Evolutionary conservation across 2,113 vertebrate genomes (phyloP).

Genomic region (Lepus europaeus): DNA sequence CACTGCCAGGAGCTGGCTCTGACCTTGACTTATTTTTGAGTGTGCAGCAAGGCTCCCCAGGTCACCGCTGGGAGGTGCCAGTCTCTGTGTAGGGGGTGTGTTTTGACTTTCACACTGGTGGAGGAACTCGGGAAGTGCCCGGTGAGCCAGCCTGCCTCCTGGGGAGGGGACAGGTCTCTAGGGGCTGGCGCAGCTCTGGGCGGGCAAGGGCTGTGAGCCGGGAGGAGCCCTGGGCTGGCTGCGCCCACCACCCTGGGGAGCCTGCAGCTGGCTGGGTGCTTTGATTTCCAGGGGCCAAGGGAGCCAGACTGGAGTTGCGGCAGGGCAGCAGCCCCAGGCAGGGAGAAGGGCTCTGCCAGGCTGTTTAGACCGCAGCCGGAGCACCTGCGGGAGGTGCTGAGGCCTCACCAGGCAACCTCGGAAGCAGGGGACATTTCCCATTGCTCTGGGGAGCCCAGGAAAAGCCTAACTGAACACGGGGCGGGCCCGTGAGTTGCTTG

Average conservation of each 20-base stretch:
- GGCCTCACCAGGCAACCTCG: constrained; percentile 65
- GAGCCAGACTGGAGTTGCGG: background rate
- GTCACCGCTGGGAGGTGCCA: background rate
- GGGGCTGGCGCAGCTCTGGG: too few relatives aligned
- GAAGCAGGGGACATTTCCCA: background rate
- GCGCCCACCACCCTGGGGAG: background rate
- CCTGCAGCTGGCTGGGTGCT: background rate
- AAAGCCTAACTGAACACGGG: background rate
- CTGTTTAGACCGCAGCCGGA: background rate
- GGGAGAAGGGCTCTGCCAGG: background rate
- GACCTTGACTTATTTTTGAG: background rate
- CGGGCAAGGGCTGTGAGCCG: background rate
- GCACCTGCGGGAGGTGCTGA: background rate
- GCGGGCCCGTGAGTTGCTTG: fast-evolving
- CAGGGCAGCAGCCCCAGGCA: background rate
- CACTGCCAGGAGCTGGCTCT: background rate
- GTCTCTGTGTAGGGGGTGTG: background rate
- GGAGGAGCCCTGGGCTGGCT: background rate
- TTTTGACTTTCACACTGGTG: background rate
- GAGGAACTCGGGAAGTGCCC: background rate
- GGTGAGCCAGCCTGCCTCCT: background rate
- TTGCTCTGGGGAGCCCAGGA: background rate
- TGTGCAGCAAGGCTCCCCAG: background rate
- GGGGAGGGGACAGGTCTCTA: background rate
- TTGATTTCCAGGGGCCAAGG: background rate